Conservation (phyloP, 2,888 invertebrate species). For the Sympetrum striolatum region DNA sequence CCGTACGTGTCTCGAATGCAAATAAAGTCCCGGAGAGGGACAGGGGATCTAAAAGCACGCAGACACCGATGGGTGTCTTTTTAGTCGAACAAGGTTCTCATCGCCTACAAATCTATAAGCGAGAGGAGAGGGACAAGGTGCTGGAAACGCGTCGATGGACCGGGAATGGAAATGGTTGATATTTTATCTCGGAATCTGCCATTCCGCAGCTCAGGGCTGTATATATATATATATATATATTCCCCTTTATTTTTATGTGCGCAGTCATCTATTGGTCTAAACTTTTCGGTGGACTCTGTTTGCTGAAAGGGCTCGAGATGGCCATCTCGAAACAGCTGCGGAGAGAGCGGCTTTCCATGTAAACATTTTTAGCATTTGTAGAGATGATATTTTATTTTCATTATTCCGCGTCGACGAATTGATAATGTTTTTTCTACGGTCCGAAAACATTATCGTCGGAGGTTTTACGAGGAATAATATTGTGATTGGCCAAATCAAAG, state of each 20-base stretch:
- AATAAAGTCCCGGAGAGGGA: neutral
- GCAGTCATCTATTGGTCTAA: neutral
- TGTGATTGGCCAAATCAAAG: neutral
- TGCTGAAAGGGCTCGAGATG: neutral
- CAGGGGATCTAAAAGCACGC: constrained; percentile 11
- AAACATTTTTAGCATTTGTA: constrained; percentile 17
- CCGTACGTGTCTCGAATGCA: constrained; percentile 16
- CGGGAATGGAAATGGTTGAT: neutral
- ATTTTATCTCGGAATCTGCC: neutral
- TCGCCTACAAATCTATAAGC: constrained; percentile 14
- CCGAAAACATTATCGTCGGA: neutral
- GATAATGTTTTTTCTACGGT: neutral
- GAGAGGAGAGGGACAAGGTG: neutral
- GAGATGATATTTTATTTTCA: neutral
- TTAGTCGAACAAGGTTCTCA: constrained; percentile 25
- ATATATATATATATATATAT: neutral
- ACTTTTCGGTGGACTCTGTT: neutral
- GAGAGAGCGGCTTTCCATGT: neutral
- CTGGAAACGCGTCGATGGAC: neutral
- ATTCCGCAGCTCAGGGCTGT: neutral
- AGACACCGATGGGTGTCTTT: constrained; percentile 4
- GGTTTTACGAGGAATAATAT: neutral
- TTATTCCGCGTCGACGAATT: neutral
- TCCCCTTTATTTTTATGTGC: neutral
- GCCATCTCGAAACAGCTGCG: neutral